A percentile compares a stretch with the other conserved stretches of the same genome.
phyloP scores from a whole-genome alignment of 1,140 invertebrate genomes.

The Drosophila subobscura region DNA sequence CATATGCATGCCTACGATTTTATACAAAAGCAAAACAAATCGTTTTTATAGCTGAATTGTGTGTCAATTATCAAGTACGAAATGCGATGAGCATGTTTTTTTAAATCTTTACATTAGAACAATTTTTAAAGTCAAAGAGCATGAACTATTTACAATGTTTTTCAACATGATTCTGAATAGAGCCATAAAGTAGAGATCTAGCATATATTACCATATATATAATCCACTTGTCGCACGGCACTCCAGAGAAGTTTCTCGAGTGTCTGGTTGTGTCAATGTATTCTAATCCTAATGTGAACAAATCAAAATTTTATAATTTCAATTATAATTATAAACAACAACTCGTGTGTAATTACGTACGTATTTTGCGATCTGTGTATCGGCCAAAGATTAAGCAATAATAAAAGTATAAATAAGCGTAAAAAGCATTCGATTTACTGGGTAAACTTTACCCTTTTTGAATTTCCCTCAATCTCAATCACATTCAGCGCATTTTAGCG shows the following conservation, averaged over 20 bases:
- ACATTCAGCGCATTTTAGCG: no score
- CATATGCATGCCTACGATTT: constrained; percentile 32
- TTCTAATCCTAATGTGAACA: not conserved
- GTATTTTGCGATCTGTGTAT: constrained; percentile 69
- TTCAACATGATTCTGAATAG: constrained; percentile 28
- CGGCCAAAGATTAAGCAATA: constrained; percentile 80
- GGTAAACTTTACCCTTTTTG: constrained; percentile 1
- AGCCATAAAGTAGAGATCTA: constrained; percentile 49
- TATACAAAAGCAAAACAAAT: not conserved
- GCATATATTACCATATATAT: constrained; percentile 32
- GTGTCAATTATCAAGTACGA: constrained; percentile 55
- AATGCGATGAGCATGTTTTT: constrained; percentile 28
- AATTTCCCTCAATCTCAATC: not conserved
- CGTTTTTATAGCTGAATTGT: constrained; percentile 45
- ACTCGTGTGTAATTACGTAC: constrained; percentile 61
- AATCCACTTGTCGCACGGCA: constrained; percentile 4
- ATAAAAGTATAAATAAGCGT: constrained; percentile 65
- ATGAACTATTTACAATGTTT: constrained; percentile 52
- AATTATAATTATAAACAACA: constrained; percentile 45
- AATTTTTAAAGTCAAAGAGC: constrained; percentile 45
- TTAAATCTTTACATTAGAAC: constrained; percentile 43
- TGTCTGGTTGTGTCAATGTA: no score
- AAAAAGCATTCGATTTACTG: constrained; percentile 9
- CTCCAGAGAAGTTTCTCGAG: not conserved
- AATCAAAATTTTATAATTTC: constrained; percentile 29